These are phyloP conservation scores for Meta bourneti DNA, from an alignment of 2,888 invertebrate genomes.

Conservation along the genomic window DNA sequence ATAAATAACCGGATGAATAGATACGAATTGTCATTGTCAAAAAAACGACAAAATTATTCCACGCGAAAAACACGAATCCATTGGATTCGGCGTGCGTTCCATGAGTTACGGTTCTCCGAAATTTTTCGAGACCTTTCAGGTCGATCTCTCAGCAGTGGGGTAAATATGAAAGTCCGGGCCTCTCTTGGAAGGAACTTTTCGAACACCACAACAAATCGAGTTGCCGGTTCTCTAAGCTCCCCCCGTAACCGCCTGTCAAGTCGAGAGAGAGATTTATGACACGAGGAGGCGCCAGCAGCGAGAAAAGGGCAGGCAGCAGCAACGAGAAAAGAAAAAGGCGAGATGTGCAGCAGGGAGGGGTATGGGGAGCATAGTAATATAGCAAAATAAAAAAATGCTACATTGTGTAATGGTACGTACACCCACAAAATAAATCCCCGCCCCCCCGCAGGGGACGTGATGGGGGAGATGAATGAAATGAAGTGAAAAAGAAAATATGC, in stretches of 20 bases:
- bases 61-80: constrained; percentile 7
- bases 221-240: background rate
- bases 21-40: background rate
- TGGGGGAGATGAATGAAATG: background rate
- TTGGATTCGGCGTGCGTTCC: background rate
- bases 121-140: background rate
- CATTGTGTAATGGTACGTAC: constrained; percentile 18
- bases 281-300: constrained; percentile 50
- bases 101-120: background rate
- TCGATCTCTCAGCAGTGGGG: background rate
- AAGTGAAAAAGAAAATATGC: background rate
- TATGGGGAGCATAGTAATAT: constrained; percentile 27
- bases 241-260: constrained; percentile 52
- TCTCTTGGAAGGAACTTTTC: background rate
- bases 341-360: background rate
- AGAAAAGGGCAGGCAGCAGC: background rate
- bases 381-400: constrained; percentile 9
- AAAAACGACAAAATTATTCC: background rate
- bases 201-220: constrained; percentile 13
- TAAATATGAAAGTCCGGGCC: background rate
- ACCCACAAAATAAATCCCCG: constrained; percentile 41
- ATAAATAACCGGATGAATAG: background rate
- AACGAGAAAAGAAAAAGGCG: background rate
- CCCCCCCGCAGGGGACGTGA: background rate
- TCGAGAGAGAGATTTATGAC: constrained; percentile 60